phyloP scores from a whole-genome alignment of 2,888 invertebrate genomes.

The Acleris cristana region DNA sequence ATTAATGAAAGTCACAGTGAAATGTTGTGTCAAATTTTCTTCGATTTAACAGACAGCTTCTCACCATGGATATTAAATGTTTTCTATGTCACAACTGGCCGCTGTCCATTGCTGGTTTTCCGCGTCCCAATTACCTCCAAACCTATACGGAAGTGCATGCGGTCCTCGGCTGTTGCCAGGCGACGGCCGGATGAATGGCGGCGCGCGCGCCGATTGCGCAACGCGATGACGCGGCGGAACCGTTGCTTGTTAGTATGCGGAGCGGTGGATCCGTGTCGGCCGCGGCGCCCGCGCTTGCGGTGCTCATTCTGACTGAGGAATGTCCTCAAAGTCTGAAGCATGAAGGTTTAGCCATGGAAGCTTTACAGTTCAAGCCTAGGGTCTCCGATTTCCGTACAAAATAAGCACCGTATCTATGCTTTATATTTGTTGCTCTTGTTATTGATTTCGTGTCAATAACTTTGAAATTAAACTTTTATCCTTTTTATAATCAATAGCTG shows the following conservation, averaged over 20 bases:
- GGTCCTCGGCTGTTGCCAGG: conserved; percentile 39
- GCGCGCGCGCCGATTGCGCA: conserved; percentile 69
- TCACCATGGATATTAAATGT: too few relatives aligned
- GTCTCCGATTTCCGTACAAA: too few relatives aligned
- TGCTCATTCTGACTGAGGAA: conserved; percentile 36
- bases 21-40: too few relatives aligned
- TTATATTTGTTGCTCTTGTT: too few relatives aligned
- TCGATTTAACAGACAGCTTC: too few relatives aligned
- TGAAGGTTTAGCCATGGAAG: background rate
- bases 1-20: too few relatives aligned
- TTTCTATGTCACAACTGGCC: background rate
- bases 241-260: conserved; percentile 77
- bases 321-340: background rate
- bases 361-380: too few relatives aligned
- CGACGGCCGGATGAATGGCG: conserved; percentile 74
- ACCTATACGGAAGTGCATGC: conserved; percentile 28
- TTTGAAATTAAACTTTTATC: too few relatives aligned
- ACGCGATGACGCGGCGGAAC: conserved; percentile 60
- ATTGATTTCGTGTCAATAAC: too few relatives aligned
- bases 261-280: conserved; percentile 58
- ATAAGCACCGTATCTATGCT: too few relatives aligned
- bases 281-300: conserved; percentile 61
- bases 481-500: too few relatives aligned
- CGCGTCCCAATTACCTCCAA: conserved; percentile 5
- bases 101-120: background rate